A percentile compares a stretch with the other conserved stretches of the same genome.
phyloP scores from a whole-genome alignment of 1,140 invertebrate genomes.

The Proctacanthus coquilletti region DNA sequence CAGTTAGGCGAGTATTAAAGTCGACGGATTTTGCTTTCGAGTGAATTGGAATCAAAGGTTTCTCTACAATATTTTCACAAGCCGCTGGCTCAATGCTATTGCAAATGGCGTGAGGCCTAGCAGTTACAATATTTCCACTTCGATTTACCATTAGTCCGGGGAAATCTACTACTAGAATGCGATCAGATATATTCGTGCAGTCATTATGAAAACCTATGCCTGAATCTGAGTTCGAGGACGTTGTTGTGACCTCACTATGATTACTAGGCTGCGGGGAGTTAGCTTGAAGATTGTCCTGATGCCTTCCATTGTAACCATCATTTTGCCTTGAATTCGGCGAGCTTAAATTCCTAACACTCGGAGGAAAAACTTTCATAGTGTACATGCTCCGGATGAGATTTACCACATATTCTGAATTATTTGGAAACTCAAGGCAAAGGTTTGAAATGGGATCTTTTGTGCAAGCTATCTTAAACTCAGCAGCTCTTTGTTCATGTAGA shows the following conservation, averaged over 20 bases:
- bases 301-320: constrained; percentile 15
- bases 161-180: constrained; percentile 68
- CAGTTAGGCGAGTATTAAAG: constrained; percentile 30
- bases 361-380: constrained; percentile 34
- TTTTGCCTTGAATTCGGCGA: too few relatives aligned
- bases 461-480: constrained; percentile 63
- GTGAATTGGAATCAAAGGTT: constrained; percentile 6
- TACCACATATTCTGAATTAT: constrained; percentile 73
- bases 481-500: constrained; percentile 58
- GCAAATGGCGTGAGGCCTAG: constrained; percentile 15
- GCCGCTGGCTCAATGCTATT: constrained; percentile 3
- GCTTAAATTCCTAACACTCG: constrained; percentile 12
- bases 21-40: constrained; percentile 9
- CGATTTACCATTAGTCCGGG: constrained; percentile 21
- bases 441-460: constrained; percentile 49
- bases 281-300: constrained; percentile 31
- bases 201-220: constrained; percentile 87
- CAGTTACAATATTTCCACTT: constrained; percentile 5
- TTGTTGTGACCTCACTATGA: constrained; percentile 63
- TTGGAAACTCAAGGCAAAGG: constrained; percentile 75
- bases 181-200: constrained; percentile 60
- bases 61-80: too few relatives aligned
- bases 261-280: constrained; percentile 71
- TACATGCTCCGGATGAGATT: constrained; percentile 51
- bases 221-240: constrained; percentile 86